Conservation (phyloP, 2,888 invertebrate species). For the Apamea anceps region DNA sequence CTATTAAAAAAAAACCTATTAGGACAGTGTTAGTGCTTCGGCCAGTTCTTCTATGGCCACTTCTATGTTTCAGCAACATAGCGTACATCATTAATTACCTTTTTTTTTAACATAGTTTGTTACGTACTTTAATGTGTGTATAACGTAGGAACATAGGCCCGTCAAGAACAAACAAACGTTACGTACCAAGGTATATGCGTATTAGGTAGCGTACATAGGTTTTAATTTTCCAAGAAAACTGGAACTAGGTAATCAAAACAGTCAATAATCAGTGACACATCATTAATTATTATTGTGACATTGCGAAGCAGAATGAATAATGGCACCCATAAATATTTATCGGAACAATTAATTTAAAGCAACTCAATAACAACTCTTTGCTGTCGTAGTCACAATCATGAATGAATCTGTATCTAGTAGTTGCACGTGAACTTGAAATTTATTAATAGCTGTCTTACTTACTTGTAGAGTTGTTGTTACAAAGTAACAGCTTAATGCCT, state of each 20-base stretch:
- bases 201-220: background rate
- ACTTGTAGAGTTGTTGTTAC: conserved; percentile 36
- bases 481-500: conserved; percentile 34
- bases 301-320: conserved; percentile 54
- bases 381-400: conserved; percentile 61
- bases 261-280: conserved; percentile 3
- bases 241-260: conserved; percentile 10
- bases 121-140: background rate
- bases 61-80: background rate
- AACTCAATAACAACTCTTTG: conserved; percentile 50
- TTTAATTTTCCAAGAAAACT: conserved; percentile 8
- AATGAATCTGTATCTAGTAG: conserved; percentile 59
- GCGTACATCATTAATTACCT: background rate
- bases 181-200: too few species aligned
- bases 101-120: background rate
- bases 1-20: too few species aligned
- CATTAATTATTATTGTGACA: conserved; percentile 61
- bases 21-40: too few species aligned
- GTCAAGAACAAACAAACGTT: background rate
- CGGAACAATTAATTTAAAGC: conserved; percentile 62
- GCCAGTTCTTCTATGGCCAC: background rate
- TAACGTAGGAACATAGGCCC: background rate
- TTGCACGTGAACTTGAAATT: conserved; percentile 69
- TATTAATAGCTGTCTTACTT: conserved; percentile 51
- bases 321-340: conserved; percentile 68